Percentiles rank a stretch among this genome's conserved stretches.
phyloP scores from a whole-genome alignment of 2,113 vertebrate species.

The Muntiacus reevesi region DNA sequence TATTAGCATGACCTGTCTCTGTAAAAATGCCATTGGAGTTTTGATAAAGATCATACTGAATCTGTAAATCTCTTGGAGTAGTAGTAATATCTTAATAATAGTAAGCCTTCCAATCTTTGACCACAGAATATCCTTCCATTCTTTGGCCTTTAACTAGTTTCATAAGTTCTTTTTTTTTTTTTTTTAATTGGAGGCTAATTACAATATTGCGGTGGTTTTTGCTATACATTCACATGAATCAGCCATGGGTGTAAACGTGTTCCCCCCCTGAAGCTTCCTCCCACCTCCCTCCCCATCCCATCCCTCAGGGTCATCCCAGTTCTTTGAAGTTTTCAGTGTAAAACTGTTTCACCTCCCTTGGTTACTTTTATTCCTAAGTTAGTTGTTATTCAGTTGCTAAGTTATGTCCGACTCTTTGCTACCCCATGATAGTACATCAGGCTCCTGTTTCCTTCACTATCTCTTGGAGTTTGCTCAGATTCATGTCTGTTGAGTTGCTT shows the following conservation, averaged over 20 bases:
- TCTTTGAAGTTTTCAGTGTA: background rate
- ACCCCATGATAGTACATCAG: background rate
- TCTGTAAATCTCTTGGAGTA: background rate
- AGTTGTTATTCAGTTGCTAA: background rate
- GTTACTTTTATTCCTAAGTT: background rate
- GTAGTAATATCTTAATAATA: background rate
- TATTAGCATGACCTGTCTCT: background rate
- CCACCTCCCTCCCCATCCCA: background rate
- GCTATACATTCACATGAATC: background rate
- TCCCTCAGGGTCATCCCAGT: background rate
- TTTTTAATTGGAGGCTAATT: background rate
- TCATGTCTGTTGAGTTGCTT: background rate
- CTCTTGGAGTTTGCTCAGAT: background rate
- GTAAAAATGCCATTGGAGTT: background rate
- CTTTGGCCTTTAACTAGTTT: background rate
- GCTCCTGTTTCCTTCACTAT: background rate
- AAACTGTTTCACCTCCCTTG: background rate
- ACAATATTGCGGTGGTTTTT: background rate
- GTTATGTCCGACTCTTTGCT: fast-evolving
- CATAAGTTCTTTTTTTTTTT: background rate
- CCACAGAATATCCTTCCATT: background rate
- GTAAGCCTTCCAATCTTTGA: background rate
- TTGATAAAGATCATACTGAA: background rate
- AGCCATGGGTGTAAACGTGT: background rate
- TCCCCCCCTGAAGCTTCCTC: background rate